Evolutionary conservation across 2,888 invertebrate genomes (phyloP), one percentile per base, ranked within the genome.

Genomic region (Ischnus inquisitorius): DNA sequence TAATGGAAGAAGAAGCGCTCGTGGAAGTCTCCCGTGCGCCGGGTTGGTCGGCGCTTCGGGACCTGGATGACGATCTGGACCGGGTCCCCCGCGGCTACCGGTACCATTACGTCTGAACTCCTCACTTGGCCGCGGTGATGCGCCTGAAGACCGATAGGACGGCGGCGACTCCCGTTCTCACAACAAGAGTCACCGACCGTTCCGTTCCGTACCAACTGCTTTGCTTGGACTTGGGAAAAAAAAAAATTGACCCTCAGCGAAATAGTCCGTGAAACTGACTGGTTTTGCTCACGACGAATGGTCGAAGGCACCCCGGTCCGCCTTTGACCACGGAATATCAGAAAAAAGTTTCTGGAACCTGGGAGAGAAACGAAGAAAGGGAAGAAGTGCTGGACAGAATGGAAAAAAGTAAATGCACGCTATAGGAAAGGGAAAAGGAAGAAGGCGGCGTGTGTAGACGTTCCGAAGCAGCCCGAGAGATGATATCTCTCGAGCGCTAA

Each of bases 1-100:
- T 87, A 85, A 86, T 65, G 81, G 77, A 69, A 86, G 81, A 83
- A 81, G 86, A 87, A 81, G 79, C 76, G 80, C 81, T 28, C 51
- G 74, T 51, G 71, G 81, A 71, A 60, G 54, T 72, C 75, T 57
- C 19, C 41, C 71, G 75, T 72, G 46, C 62, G 25, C 46, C 54
- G 74, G 71, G 74, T 51, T 77, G 85, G 57, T n/a, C 71, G 81
- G 60, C 48, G 19, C 60, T 71, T 71, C 64, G 34, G 60, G 79
- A 48, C 81, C 64, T 34, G 41, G 51, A 64, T 60, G 79, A 77
- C 62, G 57, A 46, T 74, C 77, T 54, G n/a, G 77, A 77, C 74
- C 64, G 79, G 89, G 85, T 87, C 86, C 88, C 90, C 90, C 85
- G 88, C 86, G 86, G 90, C 88, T 90, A 87, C 87, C 85, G 89